These are phyloP conservation scores for Sialia sialis DNA, from an alignment of 2,113 vertebrate genomes.

Conservation along the genomic window DNA sequence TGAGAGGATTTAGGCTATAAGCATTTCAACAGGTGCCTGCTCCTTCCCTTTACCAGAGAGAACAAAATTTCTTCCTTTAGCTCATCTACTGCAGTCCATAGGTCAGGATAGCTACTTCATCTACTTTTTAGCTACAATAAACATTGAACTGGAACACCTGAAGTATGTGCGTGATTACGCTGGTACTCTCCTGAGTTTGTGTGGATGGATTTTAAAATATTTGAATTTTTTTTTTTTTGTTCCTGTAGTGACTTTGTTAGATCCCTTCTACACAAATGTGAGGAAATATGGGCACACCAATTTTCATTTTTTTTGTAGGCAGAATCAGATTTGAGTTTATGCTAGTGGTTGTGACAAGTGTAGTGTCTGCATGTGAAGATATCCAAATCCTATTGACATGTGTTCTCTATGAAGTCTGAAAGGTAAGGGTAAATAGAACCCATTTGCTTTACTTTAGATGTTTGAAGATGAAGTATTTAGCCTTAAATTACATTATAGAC, in stretches of 20 bases:
- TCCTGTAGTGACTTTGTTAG: neutral
- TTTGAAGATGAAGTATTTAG: neutral
- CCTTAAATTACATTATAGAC: neutral
- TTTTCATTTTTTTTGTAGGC: neutral
- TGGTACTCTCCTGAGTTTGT: neutral
- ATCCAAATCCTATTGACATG: neutral
- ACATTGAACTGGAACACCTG: neutral
- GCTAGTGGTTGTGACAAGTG: neutral
- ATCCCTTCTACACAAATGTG: neutral
- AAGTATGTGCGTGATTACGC: neutral
- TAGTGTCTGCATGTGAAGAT: neutral
- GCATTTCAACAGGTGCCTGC: neutral
- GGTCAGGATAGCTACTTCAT: neutral
- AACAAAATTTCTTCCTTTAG: neutral
- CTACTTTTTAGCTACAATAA: neutral
- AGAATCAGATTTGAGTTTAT: neutral
- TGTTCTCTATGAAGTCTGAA: neutral
- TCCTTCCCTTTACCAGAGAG: neutral
- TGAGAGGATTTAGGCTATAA: neutral
- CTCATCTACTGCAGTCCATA: neutral
- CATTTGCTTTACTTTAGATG: neutral
- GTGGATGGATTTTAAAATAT: neutral
- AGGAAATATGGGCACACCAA: neutral
- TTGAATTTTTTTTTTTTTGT: neutral
- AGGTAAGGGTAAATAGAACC: neutral